Base-by-base conservation (phyloP, 1,140 invertebrate species). In the Drosophila bifasciata region DNA sequence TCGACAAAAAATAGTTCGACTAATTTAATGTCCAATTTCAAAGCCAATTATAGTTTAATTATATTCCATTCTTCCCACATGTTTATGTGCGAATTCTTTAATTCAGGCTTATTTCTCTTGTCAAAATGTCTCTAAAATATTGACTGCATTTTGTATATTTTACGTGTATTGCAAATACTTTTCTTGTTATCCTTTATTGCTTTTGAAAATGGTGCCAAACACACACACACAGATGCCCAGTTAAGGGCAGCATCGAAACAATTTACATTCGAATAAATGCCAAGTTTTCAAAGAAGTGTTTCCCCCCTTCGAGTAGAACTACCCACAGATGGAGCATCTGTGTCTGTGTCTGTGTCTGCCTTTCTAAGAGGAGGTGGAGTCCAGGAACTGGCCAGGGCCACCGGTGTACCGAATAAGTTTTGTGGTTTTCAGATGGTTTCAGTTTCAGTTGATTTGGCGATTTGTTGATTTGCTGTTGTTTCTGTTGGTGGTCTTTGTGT, bases 391-490 rank as follows among this genome's bases (percentile, higher is more conserved):
- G 32, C 3, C 5, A 11, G 32, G 32, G 53, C 45, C 32, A 50
- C 53, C 66, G 53, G 28, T 51, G 21, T 58, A 59, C 17, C 19
- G 49, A 52, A 49, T 72, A 59, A 32, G 23, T 64, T 78, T 49
- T 84, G 79, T 50, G 79, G 79, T 83, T 84, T 70, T 45, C 62
- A 46, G 63, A 39, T 41, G 55, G 49, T 40, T 72, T 55, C 36
- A 61, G 67, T 61, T 62, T 56, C 39, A 69, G 45, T 39, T 19
- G 43, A 57, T 36, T 46, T 16, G 5, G 40, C 32, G 32, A 86
- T 86, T 86, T 78, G 68, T 70, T 74, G 81, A 21, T 21, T 55
- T 77, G 73, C 70, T 76, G 50, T 56, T 59, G 4, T n/a, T n/a
- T n/a, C 49, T 52, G 32, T 45, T 48, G 43, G 67, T 28, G 13